phyloP scores from a whole-genome alignment of 2,113 vertebrate species.

The Trematomus loennbergii region DNA sequence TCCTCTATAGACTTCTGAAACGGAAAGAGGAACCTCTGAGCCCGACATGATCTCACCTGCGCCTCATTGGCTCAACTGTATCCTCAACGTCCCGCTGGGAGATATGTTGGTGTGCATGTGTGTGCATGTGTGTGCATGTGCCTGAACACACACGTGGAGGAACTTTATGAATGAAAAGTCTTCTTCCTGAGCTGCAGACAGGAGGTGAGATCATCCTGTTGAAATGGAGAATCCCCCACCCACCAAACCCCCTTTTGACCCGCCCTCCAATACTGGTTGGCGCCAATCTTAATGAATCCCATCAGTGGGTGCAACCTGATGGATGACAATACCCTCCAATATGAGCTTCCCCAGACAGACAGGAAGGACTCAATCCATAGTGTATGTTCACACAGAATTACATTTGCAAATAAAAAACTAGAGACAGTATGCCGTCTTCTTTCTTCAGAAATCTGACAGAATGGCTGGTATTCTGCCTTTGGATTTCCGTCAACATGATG shows the following conservation, averaged over 20 bases:
- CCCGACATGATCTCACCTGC: slow-evolving; percentile 77
- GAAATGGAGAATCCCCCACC: slow-evolving; percentile 70
- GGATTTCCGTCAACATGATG: slow-evolving; percentile 31
- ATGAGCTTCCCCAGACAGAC: slow-evolving; percentile 21
- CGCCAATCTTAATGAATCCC: slow-evolving; percentile 75
- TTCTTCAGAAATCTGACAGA: slow-evolving; percentile 6
- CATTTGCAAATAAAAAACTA: neutral
- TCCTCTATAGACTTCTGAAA: slow-evolving; percentile 35
- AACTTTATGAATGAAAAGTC: slow-evolving; percentile 82
- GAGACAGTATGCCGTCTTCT: neutral
- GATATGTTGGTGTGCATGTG: slow-evolving; percentile 2
- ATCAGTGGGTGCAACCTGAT: slow-evolving; percentile 47
- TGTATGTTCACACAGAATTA: neutral
- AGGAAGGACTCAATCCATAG: neutral
- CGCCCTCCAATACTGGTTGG: slow-evolving; percentile 58
- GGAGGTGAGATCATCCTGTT: slow-evolving; percentile 81
- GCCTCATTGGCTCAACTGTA: slow-evolving; percentile 61
- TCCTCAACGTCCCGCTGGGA: slow-evolving; percentile 55
- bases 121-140: too few relatives aligned
- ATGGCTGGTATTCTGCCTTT: slow-evolving; percentile 20
- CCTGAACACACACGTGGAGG: slow-evolving; percentile 49
- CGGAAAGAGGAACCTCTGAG: slow-evolving; percentile 32
- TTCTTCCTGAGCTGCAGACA: slow-evolving; percentile 70
- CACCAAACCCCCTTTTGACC: slow-evolving; percentile 11
- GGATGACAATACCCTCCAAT: slow-evolving; percentile 47